Base-by-base conservation (phyloP, 1,140 invertebrate species). In the Drosophila hydei region DNA sequence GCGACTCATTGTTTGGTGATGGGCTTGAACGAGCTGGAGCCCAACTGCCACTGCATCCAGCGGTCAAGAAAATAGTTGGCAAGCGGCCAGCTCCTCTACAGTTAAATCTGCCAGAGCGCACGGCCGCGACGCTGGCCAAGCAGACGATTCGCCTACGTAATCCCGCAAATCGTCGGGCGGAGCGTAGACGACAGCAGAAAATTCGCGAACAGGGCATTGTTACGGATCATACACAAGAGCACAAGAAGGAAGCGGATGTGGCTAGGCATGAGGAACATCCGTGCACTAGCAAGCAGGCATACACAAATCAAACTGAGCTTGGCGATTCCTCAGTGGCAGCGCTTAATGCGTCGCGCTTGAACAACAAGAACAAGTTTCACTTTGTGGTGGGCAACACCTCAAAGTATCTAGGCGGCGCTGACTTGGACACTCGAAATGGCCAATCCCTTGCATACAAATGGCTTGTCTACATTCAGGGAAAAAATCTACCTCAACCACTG, bases 371-470 rank as follows among this genome's bases (percentile, higher is more conserved):
- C 23, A 91, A 88, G 33, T 90, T 88, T 9, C 25, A 77, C 16
- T 88, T 96, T 55, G 92, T 96, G 47, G 92, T 96, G 87, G 97
- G 97, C 0, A 98, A 98, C 92, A 95, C 97, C 14, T 97, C 97
- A 0, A 97, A 96, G 91, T 97, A 94, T 93, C 95, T 96, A 33
- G 94, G 95, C 2, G 92, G 94, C 3, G 54, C 42, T 27, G 59
- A 65, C n/a, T 9, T 6, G 2, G 58, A 60, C 4, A 7, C 45
- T 3, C 25, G 16, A 18, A 47, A 21, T 6, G 72, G 52, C 19
- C 94, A 96, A 77, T 93, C 93, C 30, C 94, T 96, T n/a, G 97
- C 95, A 50, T 96, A 98, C 91, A 97, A 97, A 85, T 98, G 97
- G 97, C 95, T 97, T 92, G 94, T 98, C 50, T 98, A 98, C 92